phyloP scores from a whole-genome alignment of 2,797 vertebrate species.

The Thaleichthys pacificus region DNA sequence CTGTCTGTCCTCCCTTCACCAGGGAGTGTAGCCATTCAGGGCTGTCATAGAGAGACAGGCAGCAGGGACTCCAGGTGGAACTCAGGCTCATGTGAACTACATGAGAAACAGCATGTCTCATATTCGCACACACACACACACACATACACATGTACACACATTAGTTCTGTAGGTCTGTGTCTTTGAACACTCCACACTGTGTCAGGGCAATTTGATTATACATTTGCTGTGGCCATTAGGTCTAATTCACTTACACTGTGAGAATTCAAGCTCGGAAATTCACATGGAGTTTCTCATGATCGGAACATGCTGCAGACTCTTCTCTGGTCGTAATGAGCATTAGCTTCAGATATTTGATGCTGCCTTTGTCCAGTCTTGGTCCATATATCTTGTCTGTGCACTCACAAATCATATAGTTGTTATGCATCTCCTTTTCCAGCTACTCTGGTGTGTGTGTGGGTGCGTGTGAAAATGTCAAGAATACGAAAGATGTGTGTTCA shows the following conservation, averaged over 20 bases:
- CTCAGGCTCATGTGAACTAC: neutral
- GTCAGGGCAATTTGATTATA: constrained; percentile 18
- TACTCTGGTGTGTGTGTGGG: too few species aligned
- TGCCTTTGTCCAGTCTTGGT: too few species aligned
- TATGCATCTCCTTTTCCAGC: too few species aligned
- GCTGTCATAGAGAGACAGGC: neutral
- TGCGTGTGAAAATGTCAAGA: too few species aligned
- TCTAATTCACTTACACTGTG: constrained; percentile 20
- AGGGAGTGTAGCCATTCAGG: neutral
- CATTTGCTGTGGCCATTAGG: constrained; percentile 19
- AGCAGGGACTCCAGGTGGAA: neutral
- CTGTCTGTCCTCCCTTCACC: too few species aligned
- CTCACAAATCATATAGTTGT: too few species aligned
- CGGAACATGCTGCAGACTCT: too few species aligned
- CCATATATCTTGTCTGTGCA: too few species aligned
- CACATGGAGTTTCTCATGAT: neutral
- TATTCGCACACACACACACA: neutral
- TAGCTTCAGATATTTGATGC: too few species aligned
- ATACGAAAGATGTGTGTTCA: too few species aligned
- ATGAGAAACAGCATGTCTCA: constrained; percentile 1
- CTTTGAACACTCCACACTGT: constrained; percentile 16
- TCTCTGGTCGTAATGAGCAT: too few species aligned
- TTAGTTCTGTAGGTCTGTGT: neutral
- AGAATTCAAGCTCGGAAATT: neutral
- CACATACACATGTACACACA: neutral